Evolutionary conservation across 2,113 vertebrate species (phyloP), one percentile per base, ranked within the genome.

Genomic region (Ictidomys tridecemlineatus): DNA sequence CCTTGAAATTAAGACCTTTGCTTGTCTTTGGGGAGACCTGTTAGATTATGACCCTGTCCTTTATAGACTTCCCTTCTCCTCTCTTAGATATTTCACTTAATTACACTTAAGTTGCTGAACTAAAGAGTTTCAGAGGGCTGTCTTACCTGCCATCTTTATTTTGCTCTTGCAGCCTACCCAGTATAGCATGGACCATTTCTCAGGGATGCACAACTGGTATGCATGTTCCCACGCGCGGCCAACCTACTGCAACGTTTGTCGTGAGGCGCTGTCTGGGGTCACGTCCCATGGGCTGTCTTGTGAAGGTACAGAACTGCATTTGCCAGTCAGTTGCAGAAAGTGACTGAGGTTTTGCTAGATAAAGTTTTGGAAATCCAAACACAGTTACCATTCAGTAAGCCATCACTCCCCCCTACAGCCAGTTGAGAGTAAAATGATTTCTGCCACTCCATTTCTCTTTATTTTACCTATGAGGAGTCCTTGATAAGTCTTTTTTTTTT

Each of bases 171-270:
- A 99, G 99, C 99, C 99, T 76, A 99, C 99, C 88, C 99, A 99
- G 98, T 99, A 99, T 97, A 99, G 99, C 98, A 99, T 99, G 99
- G 99, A 99, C 98, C 99, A 99, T 97, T 99, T 99, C 99, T 99
- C 99, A 90, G 99, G 99, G 97, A 99, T 99, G 99, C 99, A 99
- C 97, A 99, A 99, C 99, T 99, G 99, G 99, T 99, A 99, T 37
- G 99, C 99, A 93, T 99, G 99, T 85, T 99, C 99, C 0, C 99
- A 99, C 0, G 99, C 99, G 34, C 98, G 99, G 69, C 99, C 99
- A 3, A 99, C 99, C 0, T 99, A 99, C 98, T 99, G 99, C 98
- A 99, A 99, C 0, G 99, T 99, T 78, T 99, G 99, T 86, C 99
- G 99, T 0, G 99, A 99, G 97, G 99, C 99, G 0, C 96, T 99